Evolutionary conservation across 1,140 invertebrate genomes (phyloP), one percentile per base, ranked within the genome.

Genomic region (Ips typographus): DNA sequence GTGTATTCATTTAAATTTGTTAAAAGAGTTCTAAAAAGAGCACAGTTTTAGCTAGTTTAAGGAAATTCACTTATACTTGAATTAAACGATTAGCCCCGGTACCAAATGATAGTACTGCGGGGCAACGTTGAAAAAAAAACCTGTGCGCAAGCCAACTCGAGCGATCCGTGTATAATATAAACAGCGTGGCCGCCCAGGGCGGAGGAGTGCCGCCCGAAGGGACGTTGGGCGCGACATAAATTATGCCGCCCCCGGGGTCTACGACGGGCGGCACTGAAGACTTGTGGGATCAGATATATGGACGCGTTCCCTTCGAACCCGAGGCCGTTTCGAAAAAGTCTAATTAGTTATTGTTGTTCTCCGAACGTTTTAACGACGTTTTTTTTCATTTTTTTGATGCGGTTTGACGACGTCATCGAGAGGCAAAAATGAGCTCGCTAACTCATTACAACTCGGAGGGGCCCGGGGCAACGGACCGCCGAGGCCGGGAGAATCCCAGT

Each of bases 211-310:
- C 67, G 67, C 67, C 67, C 59, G 51, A 60, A 57, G 67, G 51
- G 67, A 37, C 60, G 51, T 69, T 63, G 67, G 67, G 67, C 60
- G 67, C 67, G 67, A 69, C 67, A 57, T 69, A 69, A 69, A 69
- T 60, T 63, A 69, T 69, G 67, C 59, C 67, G 51, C 59, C 66
- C 59, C 43, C 49, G 67, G 67, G 44, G 67, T 47, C 40, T 8
- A 38, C 36, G 49, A 5, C 36, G 38, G 36, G 42, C 5, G 41
- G 52, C 52, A 43, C 49, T 44, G 7, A 55, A 67, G 44, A 67
- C 22, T 67, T 67, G 65, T 68, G 66, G 66, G 66, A 68, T 68
- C 66, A 68, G 66, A 68, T 68, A 68, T 52, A 52, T 61, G 40
- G 47, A 53, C 40, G 44, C 44, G 66, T 68, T 68, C 66, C 66